phyloP scores from a whole-genome alignment of 2,797 vertebrate species.

The Dicrostonyx torquatus region DNA sequence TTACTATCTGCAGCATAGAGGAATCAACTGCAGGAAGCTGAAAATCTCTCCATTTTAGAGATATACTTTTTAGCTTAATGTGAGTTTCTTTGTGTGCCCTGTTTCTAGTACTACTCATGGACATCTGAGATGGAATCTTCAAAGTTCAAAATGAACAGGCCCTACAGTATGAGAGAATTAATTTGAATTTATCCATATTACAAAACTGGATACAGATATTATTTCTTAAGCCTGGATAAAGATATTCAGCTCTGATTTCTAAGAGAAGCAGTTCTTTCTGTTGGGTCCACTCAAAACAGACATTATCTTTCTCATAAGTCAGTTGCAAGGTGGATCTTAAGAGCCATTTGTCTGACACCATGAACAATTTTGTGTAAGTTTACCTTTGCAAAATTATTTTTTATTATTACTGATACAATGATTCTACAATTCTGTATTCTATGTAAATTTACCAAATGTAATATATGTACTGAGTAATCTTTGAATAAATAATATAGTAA shows the following conservation, averaged over 20 bases:
- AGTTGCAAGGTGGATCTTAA: constrained; percentile 3
- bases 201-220: not conserved
- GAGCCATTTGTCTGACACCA: constrained; percentile 5
- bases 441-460: not conserved
- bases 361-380: not conserved
- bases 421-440: constrained; percentile 47
- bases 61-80: not conserved
- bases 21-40: not conserved
- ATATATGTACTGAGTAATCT: not conserved
- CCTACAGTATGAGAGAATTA: not conserved
- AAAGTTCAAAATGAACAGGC: not conserved
- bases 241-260: constrained; percentile 8
- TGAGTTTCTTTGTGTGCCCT: not conserved
- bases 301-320: constrained; percentile 25
- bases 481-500: constrained; percentile 6
- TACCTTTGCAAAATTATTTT: constrained; percentile 50
- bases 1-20: not conserved
- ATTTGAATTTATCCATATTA: not conserved
- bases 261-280: not conserved
- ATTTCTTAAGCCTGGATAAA: not conserved
- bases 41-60: not conserved
- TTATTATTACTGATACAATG: not conserved
- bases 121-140: not conserved
- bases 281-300: not conserved
- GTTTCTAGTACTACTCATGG: not conserved